Base-by-base conservation (phyloP, 2,797 vertebrate species). In the Sebastolobus altivelis region DNA sequence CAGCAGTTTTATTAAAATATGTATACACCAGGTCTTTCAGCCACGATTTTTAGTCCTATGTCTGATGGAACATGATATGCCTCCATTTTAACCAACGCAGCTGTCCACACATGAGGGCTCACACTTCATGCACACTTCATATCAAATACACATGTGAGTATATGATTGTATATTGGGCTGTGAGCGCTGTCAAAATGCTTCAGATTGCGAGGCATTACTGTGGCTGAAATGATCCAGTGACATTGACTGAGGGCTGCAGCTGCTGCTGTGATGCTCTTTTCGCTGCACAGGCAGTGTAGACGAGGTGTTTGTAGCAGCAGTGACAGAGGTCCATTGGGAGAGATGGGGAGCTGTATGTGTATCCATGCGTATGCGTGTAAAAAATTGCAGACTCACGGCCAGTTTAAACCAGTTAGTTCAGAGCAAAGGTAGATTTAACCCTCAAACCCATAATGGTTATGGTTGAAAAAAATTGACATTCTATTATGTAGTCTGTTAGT, bases 351-450 rank as follows among this genome's bases (percentile, higher is more conserved):
- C 66, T 52, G 38, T 2, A 46, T 29, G 49, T 63, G 72, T 40
- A 58, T 71, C 27, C 10, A 22, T 79, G 68, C 8, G 0, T 75
- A 55, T 33, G 52, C 5, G 7, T 85, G 81, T 77, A 22, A 70
- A 60, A 80, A 75, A 66, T 22, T 25, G 72, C 69, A 81, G 82
- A 87, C 54, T 84, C 49, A 49, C 18, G 18, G 78, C 14, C 38
- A 55, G 77, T 82, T 76, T 31, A 71, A 78, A 68, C 13, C 68
- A 74, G 59, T 65, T 67, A 46, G 35, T 73, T 65, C 18, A 61
- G 40, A 66, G 56, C 13, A 14, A 43, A 67, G 60, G 2, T 20
- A 18, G 37, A 61, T 80, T 66, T 46, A 73, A 46, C 68, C 14
- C 62, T 31, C 6, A 52, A 31, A 59, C 38, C 18, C 37, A 56